Evolutionary conservation across 2,797 vertebrate species (phyloP).

Genomic region (Gymnoscopelus braueri): DNA sequence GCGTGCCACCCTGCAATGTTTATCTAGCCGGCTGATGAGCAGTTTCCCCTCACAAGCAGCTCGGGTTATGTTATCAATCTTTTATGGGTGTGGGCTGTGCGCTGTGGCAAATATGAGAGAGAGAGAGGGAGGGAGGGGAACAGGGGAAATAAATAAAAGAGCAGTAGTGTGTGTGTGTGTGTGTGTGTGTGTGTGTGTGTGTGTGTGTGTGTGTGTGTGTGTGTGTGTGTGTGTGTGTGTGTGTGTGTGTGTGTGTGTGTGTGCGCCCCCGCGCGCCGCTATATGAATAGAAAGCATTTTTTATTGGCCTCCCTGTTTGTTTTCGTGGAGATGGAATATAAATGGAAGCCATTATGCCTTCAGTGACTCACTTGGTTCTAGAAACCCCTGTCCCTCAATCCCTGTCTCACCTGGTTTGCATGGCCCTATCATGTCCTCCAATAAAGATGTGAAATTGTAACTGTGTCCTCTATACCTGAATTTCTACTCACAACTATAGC

Average conservation of each 20-base stretch:
- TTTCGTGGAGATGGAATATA: constrained; percentile 8
- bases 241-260: no score
- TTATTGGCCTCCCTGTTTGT: constrained; percentile 7
- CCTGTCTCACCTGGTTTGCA: no score
- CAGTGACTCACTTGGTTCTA: background rate
- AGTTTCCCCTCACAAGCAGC: constrained; percentile 1
- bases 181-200: no score
- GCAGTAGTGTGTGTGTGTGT: constrained; percentile 9
- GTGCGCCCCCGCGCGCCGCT: background rate
- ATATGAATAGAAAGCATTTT: constrained; percentile 2
- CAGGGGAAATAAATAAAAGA: constrained; percentile 68
- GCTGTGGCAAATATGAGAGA: constrained; percentile 1
- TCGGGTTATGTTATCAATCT: constrained; percentile 16
- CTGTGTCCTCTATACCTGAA: no score
- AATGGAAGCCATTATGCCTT: constrained; percentile 2
- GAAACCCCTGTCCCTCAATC: no score
- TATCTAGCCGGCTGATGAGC: constrained; percentile 8
- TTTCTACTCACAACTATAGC: no score
- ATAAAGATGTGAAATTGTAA: no score
- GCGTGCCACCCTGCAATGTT: background rate
- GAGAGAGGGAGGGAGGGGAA: background rate
- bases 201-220: no score
- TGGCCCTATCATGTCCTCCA: no score
- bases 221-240: no score
- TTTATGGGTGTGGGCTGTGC: constrained; percentile 9